Percentiles rank a stretch among this genome's conserved stretches.
Evolutionary conservation across 2,797 vertebrate genomes (phyloP).

Genomic region (Heterohyrax brucei): DNA sequence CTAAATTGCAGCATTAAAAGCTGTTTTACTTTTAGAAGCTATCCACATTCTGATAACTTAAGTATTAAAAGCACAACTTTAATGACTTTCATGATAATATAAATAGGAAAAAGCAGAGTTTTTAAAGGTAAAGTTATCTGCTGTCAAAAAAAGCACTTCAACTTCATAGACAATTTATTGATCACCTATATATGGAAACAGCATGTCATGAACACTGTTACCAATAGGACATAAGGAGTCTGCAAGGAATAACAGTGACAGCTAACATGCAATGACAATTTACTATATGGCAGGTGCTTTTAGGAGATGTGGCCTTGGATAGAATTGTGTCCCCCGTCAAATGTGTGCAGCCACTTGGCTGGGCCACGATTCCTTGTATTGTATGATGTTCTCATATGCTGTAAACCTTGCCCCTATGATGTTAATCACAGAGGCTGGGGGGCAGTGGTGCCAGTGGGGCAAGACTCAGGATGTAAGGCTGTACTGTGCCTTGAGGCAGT

Average conservation of each 20-base stretch:
- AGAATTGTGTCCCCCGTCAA: too few species aligned
- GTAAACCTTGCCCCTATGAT: too few species aligned
- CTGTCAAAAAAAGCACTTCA: conserved; percentile 44
- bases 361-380: too few species aligned
- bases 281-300: not conserved
- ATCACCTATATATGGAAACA: not conserved
- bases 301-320: not conserved
- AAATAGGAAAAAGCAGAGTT: not conserved
- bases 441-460: too few species aligned
- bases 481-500: too few species aligned
- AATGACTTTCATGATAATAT: conserved; percentile 23
- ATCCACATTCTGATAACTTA: not conserved
- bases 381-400: too few species aligned
- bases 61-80: not conserved
- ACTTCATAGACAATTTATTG: not conserved
- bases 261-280: conserved; percentile 11
- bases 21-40: conserved; percentile 35
- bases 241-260: not conserved
- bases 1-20: conserved; percentile 21
- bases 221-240: not conserved
- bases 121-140: conserved; percentile 6
- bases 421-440: too few species aligned
- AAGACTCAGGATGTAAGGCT: too few species aligned
- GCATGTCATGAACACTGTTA: not conserved
- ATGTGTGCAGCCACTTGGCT: too few species aligned